A percentile compares a stretch with the other conserved stretches of the same genome.
These are phyloP conservation scores for Lacanobia oleracea DNA, from an alignment of 2,888 invertebrate species.

Conservation along the genomic window DNA sequence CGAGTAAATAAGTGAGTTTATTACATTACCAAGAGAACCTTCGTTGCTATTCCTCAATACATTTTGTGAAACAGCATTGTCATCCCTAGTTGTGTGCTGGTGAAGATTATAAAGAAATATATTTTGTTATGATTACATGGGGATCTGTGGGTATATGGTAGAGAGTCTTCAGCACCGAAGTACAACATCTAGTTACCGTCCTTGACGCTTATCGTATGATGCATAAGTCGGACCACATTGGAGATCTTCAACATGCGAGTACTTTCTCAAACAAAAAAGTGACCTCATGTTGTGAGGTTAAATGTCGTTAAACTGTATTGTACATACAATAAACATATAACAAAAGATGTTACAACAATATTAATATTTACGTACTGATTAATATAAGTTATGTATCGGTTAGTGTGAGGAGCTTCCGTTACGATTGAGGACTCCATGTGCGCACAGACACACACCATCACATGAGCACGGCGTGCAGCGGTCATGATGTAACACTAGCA, in stretches of 20 bases:
- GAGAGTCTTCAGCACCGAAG: not conserved
- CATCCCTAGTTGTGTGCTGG: not conserved
- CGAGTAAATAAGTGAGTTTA: too few species aligned
- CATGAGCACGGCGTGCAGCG: not conserved
- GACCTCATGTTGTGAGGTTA: not conserved
- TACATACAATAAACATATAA: not conserved
- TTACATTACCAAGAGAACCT: not conserved
- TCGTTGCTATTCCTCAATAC: not conserved
- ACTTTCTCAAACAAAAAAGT: not conserved
- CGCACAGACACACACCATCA: conserved; percentile 2
- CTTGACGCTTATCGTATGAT: too few species aligned
- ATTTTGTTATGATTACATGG: not conserved
- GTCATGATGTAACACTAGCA: conserved; percentile 43
- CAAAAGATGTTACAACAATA: not conserved
- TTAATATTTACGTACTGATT: not conserved
- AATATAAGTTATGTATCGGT: conserved; percentile 7
- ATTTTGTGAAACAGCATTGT: not conserved
- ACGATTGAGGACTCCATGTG: not conserved
- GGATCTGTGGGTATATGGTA: not conserved
- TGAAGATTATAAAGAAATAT: too few species aligned
- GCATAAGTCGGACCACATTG: not conserved
- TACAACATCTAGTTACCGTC: not conserved
- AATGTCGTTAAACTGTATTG: not conserved
- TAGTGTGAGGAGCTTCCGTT: conserved; percentile 16
- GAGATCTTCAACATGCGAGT: not conserved